Conservation (phyloP, 2,888 invertebrate genomes). For the Diadegma fenestrale region DNA sequence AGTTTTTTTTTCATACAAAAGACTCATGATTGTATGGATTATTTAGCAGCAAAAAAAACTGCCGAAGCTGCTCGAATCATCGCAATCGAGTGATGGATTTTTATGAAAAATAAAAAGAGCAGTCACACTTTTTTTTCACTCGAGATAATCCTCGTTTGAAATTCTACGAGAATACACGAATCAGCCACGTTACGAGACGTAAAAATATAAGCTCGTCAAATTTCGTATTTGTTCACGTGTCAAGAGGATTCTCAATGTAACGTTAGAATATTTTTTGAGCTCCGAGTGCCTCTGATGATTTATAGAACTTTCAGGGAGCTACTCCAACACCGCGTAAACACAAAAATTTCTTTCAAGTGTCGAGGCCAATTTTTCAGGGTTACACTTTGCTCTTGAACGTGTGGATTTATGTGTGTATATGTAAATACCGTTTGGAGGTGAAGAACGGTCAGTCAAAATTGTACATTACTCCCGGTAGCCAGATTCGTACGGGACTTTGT, state of each 20-base stretch:
- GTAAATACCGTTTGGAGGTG: constrained; percentile 43
- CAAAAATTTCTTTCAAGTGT: constrained; percentile 36
- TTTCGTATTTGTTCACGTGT: constrained; percentile 54
- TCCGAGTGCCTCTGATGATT: constrained; percentile 36
- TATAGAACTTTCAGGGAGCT: constrained; percentile 47
- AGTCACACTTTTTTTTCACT: neutral
- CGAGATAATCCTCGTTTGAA: constrained; percentile 5
- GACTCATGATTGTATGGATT: constrained; percentile 15
- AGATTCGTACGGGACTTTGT: constrained; percentile 71
- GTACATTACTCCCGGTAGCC: constrained; percentile 61
- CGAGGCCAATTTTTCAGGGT: constrained; percentile 21
- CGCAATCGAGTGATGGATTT: constrained; percentile 3
- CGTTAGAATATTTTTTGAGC: constrained; percentile 28
- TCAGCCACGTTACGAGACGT: neutral
- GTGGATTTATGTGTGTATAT: neutral
- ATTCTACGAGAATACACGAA: neutral
- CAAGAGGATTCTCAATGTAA: constrained; percentile 40
- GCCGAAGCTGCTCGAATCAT: neutral
- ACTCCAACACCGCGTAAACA: constrained; percentile 12
- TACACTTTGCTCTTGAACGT: neutral
- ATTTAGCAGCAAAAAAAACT: constrained; percentile 1
- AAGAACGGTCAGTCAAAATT: constrained; percentile 26
- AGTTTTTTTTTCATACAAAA: constrained; percentile 24
- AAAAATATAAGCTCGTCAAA: constrained; percentile 18
- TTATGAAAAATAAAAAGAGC: neutral